Evolutionary conservation across 2,797 vertebrate species (phyloP), one percentile per base, ranked within the genome.

Genomic region (Labeo calbasu): DNA sequence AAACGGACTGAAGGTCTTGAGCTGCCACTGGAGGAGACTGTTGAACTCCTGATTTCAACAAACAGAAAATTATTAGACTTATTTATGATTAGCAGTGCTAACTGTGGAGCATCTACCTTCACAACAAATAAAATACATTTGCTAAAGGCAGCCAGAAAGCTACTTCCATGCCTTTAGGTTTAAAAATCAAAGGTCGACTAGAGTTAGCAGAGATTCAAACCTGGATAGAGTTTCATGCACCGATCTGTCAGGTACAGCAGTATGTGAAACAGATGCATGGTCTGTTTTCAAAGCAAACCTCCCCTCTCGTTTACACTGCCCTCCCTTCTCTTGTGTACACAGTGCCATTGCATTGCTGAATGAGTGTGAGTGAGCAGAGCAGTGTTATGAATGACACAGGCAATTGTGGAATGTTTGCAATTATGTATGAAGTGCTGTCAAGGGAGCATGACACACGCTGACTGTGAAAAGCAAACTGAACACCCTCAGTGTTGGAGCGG

Each of bases 11-110:
- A 86, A 99, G 96, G 85, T 99, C 98, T 87, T 98, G 97, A 70
- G 96, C 97, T 46, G 98, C 96, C 89, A 98, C 83, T 50, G 96
- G 94, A 90, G 95, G 96, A 79, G 94, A 95, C 84, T 96, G 96
- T 87, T 95, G 95, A 66, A 91, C 93, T 93, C 92, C 94, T 95
- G 88, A 57, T 85, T 70, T 90, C 77, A 87, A 15, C 28, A 32
- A 40, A 84, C 15, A 61, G 51, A 84, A 84, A 61, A 15, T 43
- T 28, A 48, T 77, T n/a, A 8, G 7, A 55, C 11, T 66, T 76
- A 40, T 83, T 76, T 66, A 76, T 73, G n/a, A 59, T 53, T 19
- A 57, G n/a, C n/a, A 70, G 55, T n/a, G 21, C 53, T 55, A 63
- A 63, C 23, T 63, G 2, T 63, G 17, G 32, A 46, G 71, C 61